Conservation (phyloP, 2,113 vertebrate genomes). For the Paedocypris sp. region DNA sequence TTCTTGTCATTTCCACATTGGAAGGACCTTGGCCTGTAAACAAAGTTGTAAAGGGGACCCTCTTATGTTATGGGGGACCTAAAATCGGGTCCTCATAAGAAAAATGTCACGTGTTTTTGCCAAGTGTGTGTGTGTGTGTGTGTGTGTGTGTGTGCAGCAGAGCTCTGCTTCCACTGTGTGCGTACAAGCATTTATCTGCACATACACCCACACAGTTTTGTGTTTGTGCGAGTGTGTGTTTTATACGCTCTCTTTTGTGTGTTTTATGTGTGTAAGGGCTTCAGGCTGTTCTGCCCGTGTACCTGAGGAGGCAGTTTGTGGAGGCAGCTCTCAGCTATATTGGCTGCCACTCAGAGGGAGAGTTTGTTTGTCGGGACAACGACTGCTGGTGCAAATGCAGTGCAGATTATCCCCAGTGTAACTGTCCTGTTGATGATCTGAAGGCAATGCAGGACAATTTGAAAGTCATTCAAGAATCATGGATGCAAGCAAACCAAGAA, state of each 20-base stretch:
- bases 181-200: too few species aligned
- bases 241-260: conserved; percentile 3
- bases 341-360: conserved; percentile 66
- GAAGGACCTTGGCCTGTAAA: too few species aligned
- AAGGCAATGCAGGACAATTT: conserved; percentile 63
- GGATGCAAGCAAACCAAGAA: conserved; percentile 57
- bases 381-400: conserved; percentile 71
- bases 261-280: conserved; percentile 61
- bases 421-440: conserved; percentile 64
- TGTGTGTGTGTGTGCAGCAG: too few species aligned
- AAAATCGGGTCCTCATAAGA: too few species aligned
- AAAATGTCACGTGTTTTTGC: too few species aligned
- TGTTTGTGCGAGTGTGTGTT: background rate
- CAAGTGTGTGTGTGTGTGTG: too few species aligned
- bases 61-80: too few species aligned
- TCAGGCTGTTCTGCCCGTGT: conserved; percentile 63
- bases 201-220: too few species aligned
- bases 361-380: conserved; percentile 62
- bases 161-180: too few species aligned
- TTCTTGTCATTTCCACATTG: too few species aligned
- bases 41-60: too few species aligned
- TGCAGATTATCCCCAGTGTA: conserved; percentile 59
- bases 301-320: conserved; percentile 61
- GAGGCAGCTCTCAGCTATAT: conserved; percentile 71
- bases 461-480: conserved; percentile 56